Evolutionary conservation across 2,113 vertebrate species (phyloP), one percentile per base, ranked within the genome.

Genomic region (Clarias batrachus): DNA sequence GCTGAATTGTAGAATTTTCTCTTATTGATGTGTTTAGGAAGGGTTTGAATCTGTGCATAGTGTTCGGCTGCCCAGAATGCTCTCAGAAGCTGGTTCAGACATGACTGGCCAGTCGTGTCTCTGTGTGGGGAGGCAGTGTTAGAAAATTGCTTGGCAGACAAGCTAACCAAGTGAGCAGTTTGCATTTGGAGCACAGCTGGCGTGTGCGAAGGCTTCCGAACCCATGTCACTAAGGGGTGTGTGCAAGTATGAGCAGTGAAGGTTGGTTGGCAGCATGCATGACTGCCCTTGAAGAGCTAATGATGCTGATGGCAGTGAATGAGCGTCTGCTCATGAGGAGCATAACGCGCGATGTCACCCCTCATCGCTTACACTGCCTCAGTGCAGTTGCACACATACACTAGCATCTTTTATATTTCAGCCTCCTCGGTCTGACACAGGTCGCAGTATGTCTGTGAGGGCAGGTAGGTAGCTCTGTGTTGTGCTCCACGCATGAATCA

Each of bases 271-370:
- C 85, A 84, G 79, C 84, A 21, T 12, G 62, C 85, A 83, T 62
- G 83, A 74, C 70, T 19, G 84, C 80, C 73, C 78, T 62, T 80
- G 79, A 80, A 89, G 83, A 88, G 88, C 87, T 89, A 70, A 8
- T 78, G 87, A 91, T 86, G 87, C 89, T 86, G 89, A 80, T 57
- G 33, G 85, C 87, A 77, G 81, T 84, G 57, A 89, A 81, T 85
- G 87, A 90, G 89, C 19, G 17, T 33, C 63, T 84, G 74, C 82
- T 89, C 79, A 85, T 77, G 60, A 89, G 73, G 68, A 90, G 82
- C 41, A 78, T 73, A 52, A 70, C 81, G n/a, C 86, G 76, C 52
- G 16, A 59, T 87, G 84, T 81, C 81, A 89, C 60, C 68, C 84
- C 68, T 89, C 76, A 89, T 90, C 52, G 56, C 88, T 86, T 77